phyloP scores from a whole-genome alignment of 2,113 vertebrate genomes.

The Crotalus helleri region DNA sequence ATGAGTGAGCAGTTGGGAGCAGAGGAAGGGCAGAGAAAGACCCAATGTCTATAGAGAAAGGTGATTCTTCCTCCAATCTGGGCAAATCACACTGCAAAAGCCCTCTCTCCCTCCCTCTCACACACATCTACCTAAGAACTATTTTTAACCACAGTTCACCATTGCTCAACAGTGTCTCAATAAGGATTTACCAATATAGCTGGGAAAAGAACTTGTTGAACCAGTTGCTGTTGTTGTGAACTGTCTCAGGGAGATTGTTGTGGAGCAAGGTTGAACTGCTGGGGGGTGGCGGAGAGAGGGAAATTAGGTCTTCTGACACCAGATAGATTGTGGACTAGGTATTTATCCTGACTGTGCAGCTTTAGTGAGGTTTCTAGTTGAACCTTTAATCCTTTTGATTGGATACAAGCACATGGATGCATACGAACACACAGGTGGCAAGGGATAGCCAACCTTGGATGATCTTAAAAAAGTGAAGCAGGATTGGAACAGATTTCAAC shows the following conservation, averaged over 20 bases:
- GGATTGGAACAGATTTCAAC: not conserved
- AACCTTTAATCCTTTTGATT: not conserved
- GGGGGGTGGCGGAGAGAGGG: not conserved
- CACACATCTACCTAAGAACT: not conserved
- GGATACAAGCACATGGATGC: not conserved
- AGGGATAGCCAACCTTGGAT: not conserved
- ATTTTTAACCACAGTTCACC: not conserved
- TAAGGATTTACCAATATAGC: not conserved
- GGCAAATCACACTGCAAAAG: not conserved
- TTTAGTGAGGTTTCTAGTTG: not conserved
- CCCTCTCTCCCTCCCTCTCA: not conserved
- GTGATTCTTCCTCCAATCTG: too few relatives aligned
- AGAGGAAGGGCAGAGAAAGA: not conserved
- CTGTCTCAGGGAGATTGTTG: not conserved
- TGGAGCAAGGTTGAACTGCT: not conserved
- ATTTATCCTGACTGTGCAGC: not conserved
- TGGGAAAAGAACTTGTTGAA: not conserved
- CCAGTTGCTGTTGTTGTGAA: not conserved
- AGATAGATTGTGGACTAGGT: not conserved
- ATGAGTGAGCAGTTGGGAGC: not conserved
- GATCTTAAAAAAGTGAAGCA: not conserved
- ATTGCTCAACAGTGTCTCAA: not conserved
- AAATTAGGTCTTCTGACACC: not conserved
- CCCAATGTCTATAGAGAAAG: not conserved
- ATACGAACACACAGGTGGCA: not conserved